phyloP scores from a whole-genome alignment of 2,113 vertebrate species.

The Puntigrus tetrazona region DNA sequence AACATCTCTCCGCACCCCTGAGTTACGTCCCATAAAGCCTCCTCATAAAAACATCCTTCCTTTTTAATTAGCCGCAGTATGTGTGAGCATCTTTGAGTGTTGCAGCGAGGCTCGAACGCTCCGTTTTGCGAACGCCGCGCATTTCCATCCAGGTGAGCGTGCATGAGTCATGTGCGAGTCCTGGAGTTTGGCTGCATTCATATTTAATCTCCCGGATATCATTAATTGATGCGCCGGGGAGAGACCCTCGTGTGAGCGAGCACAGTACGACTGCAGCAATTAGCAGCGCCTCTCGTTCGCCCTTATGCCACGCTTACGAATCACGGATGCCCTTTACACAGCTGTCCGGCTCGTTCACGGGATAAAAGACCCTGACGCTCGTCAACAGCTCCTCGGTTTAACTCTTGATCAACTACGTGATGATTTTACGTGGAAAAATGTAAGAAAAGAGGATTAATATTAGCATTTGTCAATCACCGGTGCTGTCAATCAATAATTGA shows the following conservation, averaged over 20 bases:
- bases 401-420: neutral
- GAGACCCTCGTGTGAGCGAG: slow-evolving; percentile 37
- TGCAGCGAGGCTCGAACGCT: neutral
- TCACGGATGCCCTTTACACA: slow-evolving; percentile 28
- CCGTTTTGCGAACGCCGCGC: neutral
- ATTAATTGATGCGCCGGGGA: slow-evolving; percentile 50
- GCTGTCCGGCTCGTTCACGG: slow-evolving; percentile 23
- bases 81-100: neutral
- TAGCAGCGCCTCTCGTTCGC: slow-evolving; percentile 29
- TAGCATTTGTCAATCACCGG: no score
- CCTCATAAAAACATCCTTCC: neutral
- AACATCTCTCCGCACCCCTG: no score
- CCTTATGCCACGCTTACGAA: slow-evolving; percentile 17
- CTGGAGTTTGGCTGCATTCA: slow-evolving; percentile 35
- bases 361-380: slow-evolving; percentile 15
- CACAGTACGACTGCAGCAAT: slow-evolving; percentile 45
- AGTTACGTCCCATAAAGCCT: neutral
- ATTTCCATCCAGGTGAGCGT: neutral
- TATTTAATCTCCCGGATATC: slow-evolving; percentile 55
- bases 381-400: neutral
- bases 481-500: no score
- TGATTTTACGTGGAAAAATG: neutral
- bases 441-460: neutral
- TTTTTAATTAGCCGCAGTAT: neutral
- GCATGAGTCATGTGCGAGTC: neutral